A percentile compares a stretch with the other conserved stretches of the same genome.
Conservation (phyloP, 2,113 vertebrate genomes). For the Indicator maculatus region DNA sequence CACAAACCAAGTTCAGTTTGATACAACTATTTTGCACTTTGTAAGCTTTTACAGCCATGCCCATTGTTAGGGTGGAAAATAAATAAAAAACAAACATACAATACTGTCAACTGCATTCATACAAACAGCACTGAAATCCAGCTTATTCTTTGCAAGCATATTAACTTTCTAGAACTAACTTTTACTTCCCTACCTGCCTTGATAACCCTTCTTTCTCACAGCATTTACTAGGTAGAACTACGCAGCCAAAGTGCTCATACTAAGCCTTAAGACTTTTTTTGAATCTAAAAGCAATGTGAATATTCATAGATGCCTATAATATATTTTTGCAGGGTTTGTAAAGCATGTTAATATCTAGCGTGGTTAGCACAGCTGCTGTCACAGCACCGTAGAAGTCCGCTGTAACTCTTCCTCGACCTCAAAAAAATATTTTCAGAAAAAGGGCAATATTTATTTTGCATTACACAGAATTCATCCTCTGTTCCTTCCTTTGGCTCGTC, state of each 20-base stretch:
- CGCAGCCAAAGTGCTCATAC: neutral
- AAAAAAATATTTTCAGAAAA: conserved; percentile 66
- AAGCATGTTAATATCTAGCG: neutral
- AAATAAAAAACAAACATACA: neutral
- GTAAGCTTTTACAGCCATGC: neutral
- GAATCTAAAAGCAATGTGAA: conserved; percentile 49
- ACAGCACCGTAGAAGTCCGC: conserved; percentile 38
- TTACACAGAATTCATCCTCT: conserved; percentile 73
- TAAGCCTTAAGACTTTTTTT: conserved; percentile 32
- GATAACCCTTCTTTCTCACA: neutral
- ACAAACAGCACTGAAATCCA: neutral
- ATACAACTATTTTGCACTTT: neutral
- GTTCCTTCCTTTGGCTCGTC: conserved; percentile 88
- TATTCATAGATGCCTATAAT: neutral
- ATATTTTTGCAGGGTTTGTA: conserved; percentile 21
- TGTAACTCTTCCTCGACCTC: conserved; percentile 13
- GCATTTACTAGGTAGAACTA: conserved; percentile 20
- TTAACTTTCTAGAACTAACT: neutral
- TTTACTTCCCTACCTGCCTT: neutral
- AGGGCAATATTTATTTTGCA: conserved; percentile 72
- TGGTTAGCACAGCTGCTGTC: conserved; percentile 53
- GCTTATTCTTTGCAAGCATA: neutral
- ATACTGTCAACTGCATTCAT: neutral
- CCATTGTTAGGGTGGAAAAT: neutral
- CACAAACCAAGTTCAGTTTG: neutral